Percentiles rank a stretch among this genome's conserved stretches.
Evolutionary conservation across 2,888 invertebrate species (phyloP).

Genomic region (Agrotis clavis): DNA sequence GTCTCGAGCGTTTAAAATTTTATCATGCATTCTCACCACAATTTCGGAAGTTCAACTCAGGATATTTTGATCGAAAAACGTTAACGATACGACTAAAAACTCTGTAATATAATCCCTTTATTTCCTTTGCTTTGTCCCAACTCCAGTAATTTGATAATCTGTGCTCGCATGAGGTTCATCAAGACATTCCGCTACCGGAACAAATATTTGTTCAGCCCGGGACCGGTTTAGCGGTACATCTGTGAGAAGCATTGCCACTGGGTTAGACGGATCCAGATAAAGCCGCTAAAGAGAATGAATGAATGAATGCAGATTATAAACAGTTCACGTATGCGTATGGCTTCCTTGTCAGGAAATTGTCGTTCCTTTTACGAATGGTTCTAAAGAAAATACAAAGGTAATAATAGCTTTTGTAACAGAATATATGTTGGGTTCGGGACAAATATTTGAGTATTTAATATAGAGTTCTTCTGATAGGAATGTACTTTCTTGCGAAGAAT

Average conservation of each 20-base stretch:
- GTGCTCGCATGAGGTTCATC: slow-evolving; percentile 48
- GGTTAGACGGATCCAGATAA: slow-evolving; percentile 19
- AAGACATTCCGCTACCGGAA: slow-evolving; percentile 58
- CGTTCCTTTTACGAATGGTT: slow-evolving; percentile 22
- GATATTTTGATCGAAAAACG: slow-evolving; percentile 1
- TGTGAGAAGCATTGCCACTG: slow-evolving; percentile 29
- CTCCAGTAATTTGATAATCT: slow-evolving; percentile 56
- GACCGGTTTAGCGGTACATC: slow-evolving; percentile 47
- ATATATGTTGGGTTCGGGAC: slow-evolving; percentile 1
- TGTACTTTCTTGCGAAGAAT: neutral
- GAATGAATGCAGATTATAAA: slow-evolving; percentile 28
- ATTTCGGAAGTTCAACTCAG: neutral
- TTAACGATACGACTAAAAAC: slow-evolving; percentile 4
- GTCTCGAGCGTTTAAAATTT: neutral
- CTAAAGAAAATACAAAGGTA: slow-evolving; percentile 18
- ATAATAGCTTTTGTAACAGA: slow-evolving; percentile 8
- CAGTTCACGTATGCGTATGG: neutral
- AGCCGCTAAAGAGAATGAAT: slow-evolving; percentile 23
- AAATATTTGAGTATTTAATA: slow-evolving; percentile 28
- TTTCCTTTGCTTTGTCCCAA: slow-evolving; percentile 32
- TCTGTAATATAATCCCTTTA: slow-evolving; percentile 32
- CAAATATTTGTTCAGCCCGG: slow-evolving; percentile 60
- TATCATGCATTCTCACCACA: neutral
- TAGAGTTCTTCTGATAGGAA: slow-evolving; percentile 8
- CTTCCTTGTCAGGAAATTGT: slow-evolving; percentile 11